phyloP scores from a whole-genome alignment of 92 coral and sea anemone genomes.

The Phenganax marumi region DNA sequence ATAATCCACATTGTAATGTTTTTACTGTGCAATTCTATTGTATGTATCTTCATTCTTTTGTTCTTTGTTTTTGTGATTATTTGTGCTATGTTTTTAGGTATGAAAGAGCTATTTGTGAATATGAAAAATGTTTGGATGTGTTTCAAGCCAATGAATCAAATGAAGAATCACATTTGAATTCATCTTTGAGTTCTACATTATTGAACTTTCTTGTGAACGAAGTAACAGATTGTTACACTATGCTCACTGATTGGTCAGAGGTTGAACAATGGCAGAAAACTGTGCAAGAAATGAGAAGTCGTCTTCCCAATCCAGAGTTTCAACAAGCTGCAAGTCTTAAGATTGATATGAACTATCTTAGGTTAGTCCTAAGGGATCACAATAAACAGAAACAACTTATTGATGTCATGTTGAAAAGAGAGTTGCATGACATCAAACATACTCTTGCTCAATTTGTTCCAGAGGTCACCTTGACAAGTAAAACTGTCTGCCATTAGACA shows the following conservation, averaged over 20 bases:
- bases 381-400: no score
- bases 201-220: conserved; percentile 77
- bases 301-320: conserved; percentile 61
- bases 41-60: no score
- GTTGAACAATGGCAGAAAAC: conserved; percentile 94
- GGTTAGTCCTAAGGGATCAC: conserved; percentile 52
- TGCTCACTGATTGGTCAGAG: conserved; percentile 88
- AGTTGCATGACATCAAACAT: no score
- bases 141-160: conserved; percentile 49
- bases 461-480: no score
- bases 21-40: background rate
- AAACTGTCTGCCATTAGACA: no score
- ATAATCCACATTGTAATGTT: background rate
- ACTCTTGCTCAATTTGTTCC: no score
- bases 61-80: no score
- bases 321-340: conserved; percentile 75
- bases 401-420: no score
- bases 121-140: conserved; percentile 62
- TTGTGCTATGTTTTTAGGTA: conserved; percentile 56
- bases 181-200: conserved; percentile 48
- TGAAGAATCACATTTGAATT: conserved; percentile 48
- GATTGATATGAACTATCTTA: conserved; percentile 82
- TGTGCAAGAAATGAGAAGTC: conserved; percentile 66
- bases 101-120: conserved; percentile 82
- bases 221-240: conserved; percentile 87